Conservation (phyloP, 2,797 vertebrate genomes). For the Gephyroberyx darwinii region DNA sequence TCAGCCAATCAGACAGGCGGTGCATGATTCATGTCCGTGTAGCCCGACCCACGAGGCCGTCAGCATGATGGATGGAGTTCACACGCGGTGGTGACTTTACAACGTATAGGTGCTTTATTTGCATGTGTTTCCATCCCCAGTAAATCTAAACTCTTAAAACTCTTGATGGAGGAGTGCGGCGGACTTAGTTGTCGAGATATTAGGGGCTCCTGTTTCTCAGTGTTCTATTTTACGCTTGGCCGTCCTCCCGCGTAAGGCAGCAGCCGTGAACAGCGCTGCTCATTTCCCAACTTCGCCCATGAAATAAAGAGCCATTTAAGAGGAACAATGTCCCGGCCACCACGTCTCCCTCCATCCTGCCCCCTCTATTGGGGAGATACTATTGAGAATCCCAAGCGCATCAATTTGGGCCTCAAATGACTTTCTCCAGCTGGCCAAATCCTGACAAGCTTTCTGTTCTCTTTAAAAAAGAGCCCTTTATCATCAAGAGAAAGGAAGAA, state of each 20-base stretch:
- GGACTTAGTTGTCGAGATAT: slow-evolving; percentile 59
- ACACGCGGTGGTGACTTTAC: slow-evolving; percentile 62
- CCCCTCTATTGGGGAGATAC: slow-evolving; percentile 71
- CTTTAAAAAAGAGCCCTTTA: slow-evolving; percentile 78
- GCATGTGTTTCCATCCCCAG: slow-evolving; percentile 63
- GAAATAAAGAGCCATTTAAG: slow-evolving; percentile 77
- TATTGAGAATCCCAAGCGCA: slow-evolving; percentile 73
- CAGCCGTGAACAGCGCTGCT: slow-evolving; percentile 46
- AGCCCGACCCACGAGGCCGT: slow-evolving; percentile 45
- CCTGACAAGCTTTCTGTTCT: slow-evolving; percentile 79
- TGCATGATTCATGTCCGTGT: slow-evolving; percentile 60
- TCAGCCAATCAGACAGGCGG: slow-evolving; percentile 35
- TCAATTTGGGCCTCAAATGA: slow-evolving; percentile 80
- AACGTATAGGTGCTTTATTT: slow-evolving; percentile 68
- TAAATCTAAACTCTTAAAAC: slow-evolving; percentile 50
- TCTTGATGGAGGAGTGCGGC: slow-evolving; percentile 51
- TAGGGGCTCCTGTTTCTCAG: slow-evolving; percentile 52
- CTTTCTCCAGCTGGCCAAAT: slow-evolving; percentile 80
- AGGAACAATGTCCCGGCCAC: slow-evolving; percentile 71
- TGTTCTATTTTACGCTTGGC: slow-evolving; percentile 72
- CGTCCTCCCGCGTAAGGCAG: slow-evolving; percentile 33
- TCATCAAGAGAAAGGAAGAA: slow-evolving; percentile 74
- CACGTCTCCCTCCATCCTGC: slow-evolving; percentile 58
- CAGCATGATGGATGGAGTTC: slow-evolving; percentile 74
- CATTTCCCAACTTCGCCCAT: slow-evolving; percentile 69